phyloP scores from a whole-genome alignment of 2,888 invertebrate genomes.

The Stenodema calcarata region DNA sequence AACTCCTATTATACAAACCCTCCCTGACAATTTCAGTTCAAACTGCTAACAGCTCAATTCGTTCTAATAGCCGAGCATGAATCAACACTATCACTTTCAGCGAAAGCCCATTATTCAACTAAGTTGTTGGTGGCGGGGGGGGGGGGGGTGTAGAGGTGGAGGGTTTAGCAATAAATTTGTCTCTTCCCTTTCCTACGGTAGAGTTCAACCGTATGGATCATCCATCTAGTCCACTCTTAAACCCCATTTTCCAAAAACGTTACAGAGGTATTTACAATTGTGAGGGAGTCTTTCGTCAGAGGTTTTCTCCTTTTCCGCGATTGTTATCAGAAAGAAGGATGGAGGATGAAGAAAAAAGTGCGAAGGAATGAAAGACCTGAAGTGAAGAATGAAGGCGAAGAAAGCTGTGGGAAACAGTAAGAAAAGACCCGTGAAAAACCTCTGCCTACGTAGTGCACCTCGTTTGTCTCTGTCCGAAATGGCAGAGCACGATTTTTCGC shows the following conservation, averaged over 20 bases:
- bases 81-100: conserved; percentile 21
- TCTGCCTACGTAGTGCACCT: not conserved
- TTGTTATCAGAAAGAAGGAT: not conserved
- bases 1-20: not conserved
- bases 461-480: not conserved
- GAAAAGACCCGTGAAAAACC: not conserved
- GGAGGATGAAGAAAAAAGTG: not conserved
- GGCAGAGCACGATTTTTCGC: not conserved
- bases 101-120: not conserved
- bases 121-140: not conserved
- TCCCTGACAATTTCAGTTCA: not conserved
- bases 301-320: not conserved
- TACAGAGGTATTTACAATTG: not conserved
- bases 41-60: not conserved
- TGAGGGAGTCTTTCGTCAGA: not conserved
- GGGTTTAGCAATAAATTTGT: not conserved
- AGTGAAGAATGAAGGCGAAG: not conserved
- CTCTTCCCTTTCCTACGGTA: not conserved
- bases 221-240: not conserved
- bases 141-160: not conserved
- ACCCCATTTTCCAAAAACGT: not conserved
- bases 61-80: conserved; percentile 9
- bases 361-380: not conserved
- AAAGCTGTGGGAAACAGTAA: not conserved
- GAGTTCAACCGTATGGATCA: not conserved